phyloP scores from a whole-genome alignment of 1,140 invertebrate genomes.

The Phenacoccus solenopsis region DNA sequence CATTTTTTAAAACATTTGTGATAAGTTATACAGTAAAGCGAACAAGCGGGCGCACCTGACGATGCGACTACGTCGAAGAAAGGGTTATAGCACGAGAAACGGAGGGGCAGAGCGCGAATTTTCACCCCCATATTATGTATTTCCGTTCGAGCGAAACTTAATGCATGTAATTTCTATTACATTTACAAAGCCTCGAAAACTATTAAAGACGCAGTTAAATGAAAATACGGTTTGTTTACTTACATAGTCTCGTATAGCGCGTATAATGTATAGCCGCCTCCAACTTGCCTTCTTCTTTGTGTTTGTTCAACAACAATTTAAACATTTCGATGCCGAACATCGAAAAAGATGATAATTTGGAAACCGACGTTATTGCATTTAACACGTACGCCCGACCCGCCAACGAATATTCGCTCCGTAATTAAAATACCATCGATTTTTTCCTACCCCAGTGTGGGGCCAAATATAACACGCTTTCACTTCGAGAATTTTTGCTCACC shows the following conservation, averaged over 20 bases:
- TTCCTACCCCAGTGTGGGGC: no score
- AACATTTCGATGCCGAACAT: not conserved
- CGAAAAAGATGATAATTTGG: conserved; percentile 2
- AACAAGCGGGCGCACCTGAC: no score
- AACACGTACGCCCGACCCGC: not conserved
- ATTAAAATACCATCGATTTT: no score
- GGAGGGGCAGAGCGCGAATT: not conserved
- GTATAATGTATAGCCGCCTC: no score
- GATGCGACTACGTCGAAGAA: not conserved
- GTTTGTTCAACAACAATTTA: conserved; percentile 3
- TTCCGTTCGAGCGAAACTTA: not conserved
- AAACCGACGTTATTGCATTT: not conserved
- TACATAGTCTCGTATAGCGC: not conserved
- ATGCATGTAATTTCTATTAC: not conserved
- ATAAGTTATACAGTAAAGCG: no score
- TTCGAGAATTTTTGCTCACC: no score
- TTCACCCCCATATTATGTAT: not conserved
- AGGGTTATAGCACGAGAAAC: not conserved
- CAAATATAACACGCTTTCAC: no score
- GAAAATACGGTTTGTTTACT: conserved; percentile 2
- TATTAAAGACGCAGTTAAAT: conserved; percentile 3
- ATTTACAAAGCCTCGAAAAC: conserved; percentile 1
- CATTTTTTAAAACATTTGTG: not conserved
- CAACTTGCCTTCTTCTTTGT: not conserved
- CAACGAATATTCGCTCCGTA: no score